These are phyloP conservation scores for Siphamia tubifer DNA, from an alignment of 2,113 vertebrate genomes.

Conservation along the genomic window DNA sequence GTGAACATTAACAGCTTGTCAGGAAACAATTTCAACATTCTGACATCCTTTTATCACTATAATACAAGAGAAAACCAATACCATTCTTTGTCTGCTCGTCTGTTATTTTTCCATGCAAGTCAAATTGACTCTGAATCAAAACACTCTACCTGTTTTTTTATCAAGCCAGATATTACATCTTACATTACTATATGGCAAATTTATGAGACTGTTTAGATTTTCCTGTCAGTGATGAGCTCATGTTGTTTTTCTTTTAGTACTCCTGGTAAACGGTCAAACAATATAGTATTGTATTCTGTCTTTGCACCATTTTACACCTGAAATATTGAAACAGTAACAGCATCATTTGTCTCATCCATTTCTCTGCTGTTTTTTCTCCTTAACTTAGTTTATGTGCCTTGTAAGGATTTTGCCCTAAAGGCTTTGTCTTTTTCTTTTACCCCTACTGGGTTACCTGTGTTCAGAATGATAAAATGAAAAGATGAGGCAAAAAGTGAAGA, in stretches of 20 bases:
- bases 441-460: constrained; percentile 26
- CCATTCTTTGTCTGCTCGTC: not conserved
- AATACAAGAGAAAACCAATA: constrained; percentile 31
- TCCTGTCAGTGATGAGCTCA: constrained; percentile 8
- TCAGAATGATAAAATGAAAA: constrained; percentile 1
- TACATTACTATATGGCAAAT: not conserved
- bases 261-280: constrained; percentile 17
- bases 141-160: not conserved
- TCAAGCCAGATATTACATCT: constrained; percentile 19
- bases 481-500: not conserved
- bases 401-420: constrained; percentile 30
- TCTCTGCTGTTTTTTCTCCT: constrained; percentile 52
- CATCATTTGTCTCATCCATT: not conserved
- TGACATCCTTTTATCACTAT: constrained; percentile 26
- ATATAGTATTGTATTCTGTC: too few species aligned
- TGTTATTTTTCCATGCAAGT: constrained; percentile 21
- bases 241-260: constrained; percentile 22
- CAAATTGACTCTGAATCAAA: constrained; percentile 38
- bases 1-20: too few species aligned
- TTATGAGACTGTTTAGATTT: constrained; percentile 7
- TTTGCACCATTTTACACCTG: not conserved
- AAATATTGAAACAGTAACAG: constrained; percentile 14
- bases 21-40: too few species aligned
- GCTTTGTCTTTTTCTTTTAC: constrained; percentile 25
- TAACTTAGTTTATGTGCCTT: constrained; percentile 24